Evolutionary conservation across 2,113 vertebrate genomes (phyloP), one percentile per base, ranked within the genome.

Genomic region (Indicator indicator): DNA sequence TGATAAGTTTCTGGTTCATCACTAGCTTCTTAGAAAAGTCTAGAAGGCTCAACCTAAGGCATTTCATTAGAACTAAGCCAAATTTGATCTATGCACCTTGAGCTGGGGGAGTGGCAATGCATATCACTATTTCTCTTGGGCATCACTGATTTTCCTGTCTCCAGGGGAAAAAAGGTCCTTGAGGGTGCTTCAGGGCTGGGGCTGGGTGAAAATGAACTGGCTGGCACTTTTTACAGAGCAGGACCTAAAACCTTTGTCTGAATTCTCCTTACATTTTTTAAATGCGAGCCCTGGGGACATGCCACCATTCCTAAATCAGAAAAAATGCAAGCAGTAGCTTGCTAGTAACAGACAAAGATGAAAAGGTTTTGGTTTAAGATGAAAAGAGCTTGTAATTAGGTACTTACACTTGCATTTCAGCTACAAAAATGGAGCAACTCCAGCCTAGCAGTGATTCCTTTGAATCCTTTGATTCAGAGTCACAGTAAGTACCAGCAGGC

Each of bases 321-420:
- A 67, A 79, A 89, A 80, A 74, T 50, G 12, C 50, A 62, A 92
- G 48, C 58, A 89, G n/a, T 50, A 74, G 9, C 26, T 73, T 82
- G 30, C 24, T 78, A 44, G 19, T 71, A 82, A 12, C 18, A 48
- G 7, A 59, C 21, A 27, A 60, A 63, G 32, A 12, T 8, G 59
- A 48, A 92, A 84, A 85, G 15, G 12, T 59, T 86, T 50, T 67
- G 12, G 0, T 85, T 60, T 44, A 70, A 38, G 52, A 94, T 87
- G n/a, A 76, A 90, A 89, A 92, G 75, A 80, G 17, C 8, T 70
- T 85, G 28, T 60, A 73, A 89, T 85, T 85, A 83, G n/a, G 38
- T 71, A 18, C 24, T 84, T 62, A 30, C 5, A 55, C 89, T 94
- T 90, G 42, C 87, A 92, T 85, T 94, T 94, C 60, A 77, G 33